Evolutionary conservation across 2,888 invertebrate species (phyloP), one percentile per base, ranked within the genome.

Genomic region (Lapara coniferarum): DNA sequence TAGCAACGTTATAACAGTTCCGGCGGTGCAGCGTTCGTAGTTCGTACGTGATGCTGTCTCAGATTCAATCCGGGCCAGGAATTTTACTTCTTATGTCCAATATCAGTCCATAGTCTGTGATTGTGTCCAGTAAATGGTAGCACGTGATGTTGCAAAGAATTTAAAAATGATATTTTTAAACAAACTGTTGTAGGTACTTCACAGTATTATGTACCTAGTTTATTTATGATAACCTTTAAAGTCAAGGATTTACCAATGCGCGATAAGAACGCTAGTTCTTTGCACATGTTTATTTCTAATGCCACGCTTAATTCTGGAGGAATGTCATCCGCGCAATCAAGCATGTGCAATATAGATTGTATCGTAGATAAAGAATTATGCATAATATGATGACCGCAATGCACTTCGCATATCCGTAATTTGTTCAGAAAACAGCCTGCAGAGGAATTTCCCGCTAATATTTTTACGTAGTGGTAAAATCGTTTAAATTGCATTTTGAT

Each of bases 341-440:
- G 49, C 63, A 63, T 46, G 49, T 19, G 19, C 63, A 46, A 63
- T 19, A 63, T 63, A 16, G 16, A 46, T 63, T 19, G 46, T 19
- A 46, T 46, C 19, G 59, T 46, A 46, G 59, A 63, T 63, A 63
- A 46, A 46, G 49, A 63, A 63, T 49, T 63, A 63, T 63, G 63
- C 63, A 63, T 46, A 44, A 63, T 46, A 44, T 49, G 16, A 46
- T 59, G 46, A 63, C 63, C 49, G 46, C 49, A 13, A 63, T 63
- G 63, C 49, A 25, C 63, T 19, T 63, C 19, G 19, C 63, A 13
- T 63, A 25, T 25, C 19, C 13, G 16, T 13, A 2, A 13, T 58
- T 30, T 58, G 30, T 8, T 37, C n/a, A 58, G 57, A 37, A 14
- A 6, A 37, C 14, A 30, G 37, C 30, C 7, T 30, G 13, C 13